Conservation (phyloP, 64 coral and sea anemone species). For the Trachythela sp. region DNA sequence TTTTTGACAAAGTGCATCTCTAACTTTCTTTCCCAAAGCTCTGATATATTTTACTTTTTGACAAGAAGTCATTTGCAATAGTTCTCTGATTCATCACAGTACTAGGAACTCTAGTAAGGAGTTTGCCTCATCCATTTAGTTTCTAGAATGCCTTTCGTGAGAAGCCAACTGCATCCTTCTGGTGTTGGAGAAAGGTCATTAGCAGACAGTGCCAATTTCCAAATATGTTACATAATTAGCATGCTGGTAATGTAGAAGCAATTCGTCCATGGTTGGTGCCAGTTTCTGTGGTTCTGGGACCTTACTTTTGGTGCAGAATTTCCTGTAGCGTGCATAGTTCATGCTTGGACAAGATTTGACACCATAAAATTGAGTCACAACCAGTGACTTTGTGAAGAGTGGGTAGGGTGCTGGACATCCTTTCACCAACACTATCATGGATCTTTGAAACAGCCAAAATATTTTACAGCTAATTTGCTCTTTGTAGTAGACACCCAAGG, state of each 20-base stretch:
- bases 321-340: too few species aligned
- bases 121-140: constrained; percentile 20
- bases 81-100: constrained; percentile 22
- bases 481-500: background rate
- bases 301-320: too few species aligned
- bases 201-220: too few species aligned
- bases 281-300: too few species aligned
- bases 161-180: too few species aligned
- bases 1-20: constrained; percentile 21
- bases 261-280: too few species aligned
- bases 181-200: too few species aligned
- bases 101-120: constrained; percentile 22
- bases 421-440: background rate
- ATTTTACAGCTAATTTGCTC: background rate
- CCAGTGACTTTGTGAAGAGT: background rate
- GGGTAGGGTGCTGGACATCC: background rate
- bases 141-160: background rate
- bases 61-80: constrained; percentile 28
- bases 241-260: too few species aligned
- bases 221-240: too few species aligned
- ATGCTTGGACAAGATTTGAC: too few species aligned
- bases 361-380: background rate
- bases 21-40: background rate
- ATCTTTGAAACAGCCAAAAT: background rate
- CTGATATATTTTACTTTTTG: background rate